Percentiles rank a stretch among this genome's conserved stretches.
phyloP scores from a whole-genome alignment of 1,140 invertebrate genomes.

The Pinna nobilis region DNA sequence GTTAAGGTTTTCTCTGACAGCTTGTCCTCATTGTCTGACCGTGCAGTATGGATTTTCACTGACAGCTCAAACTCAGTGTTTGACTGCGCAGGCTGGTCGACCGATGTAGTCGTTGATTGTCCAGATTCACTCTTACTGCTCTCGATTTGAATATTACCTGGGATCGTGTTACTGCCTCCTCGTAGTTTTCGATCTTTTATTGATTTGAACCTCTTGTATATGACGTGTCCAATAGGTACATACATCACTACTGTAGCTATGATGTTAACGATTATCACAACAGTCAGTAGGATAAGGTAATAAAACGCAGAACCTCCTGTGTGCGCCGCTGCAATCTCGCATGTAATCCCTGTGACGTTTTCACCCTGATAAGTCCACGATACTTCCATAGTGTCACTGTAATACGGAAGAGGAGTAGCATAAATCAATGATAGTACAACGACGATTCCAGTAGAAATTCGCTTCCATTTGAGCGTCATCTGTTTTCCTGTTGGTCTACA shows the following conservation, averaged over 20 bases:
- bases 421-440: background rate
- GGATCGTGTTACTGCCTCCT: no score
- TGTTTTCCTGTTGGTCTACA: constrained; percentile 9
- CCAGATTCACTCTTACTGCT: no score
- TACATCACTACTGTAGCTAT: background rate
- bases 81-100: no score
- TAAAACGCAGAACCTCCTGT: background rate
- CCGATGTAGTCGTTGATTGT: no score
- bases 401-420: background rate
- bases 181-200: no score
- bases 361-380: background rate
- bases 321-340: background rate
- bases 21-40: no score
- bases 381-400: background rate
- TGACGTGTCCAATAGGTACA: constrained; percentile 1
- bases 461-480: background rate
- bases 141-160: no score
- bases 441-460: background rate
- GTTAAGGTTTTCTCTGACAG: no score
- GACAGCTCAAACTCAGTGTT: no score
- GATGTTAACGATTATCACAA: background rate
- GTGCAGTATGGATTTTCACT: no score
- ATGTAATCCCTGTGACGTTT: background rate
- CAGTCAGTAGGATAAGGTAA: background rate
- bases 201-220: constrained; percentile 17